Evolutionary conservation across 1,140 invertebrate species (phyloP), one percentile per base, ranked within the genome.

Genomic region (Limonius californicus): DNA sequence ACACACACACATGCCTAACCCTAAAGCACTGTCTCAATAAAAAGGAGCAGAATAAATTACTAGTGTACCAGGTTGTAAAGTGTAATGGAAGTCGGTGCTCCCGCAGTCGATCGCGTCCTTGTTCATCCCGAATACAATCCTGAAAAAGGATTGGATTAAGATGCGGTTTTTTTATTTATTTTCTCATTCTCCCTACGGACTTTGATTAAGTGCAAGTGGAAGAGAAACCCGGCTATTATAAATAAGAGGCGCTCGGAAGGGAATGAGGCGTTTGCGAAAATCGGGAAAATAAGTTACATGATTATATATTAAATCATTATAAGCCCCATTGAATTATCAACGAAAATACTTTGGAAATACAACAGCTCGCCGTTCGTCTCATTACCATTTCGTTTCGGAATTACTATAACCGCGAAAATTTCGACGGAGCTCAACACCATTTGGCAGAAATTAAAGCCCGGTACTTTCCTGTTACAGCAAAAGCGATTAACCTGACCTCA

Each of bases 131-230:
- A n/a, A 58, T 43, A 16, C 42, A 42, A 58, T 47, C 35, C 30
- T 21, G 56, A 23, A 58, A 58, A 58, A 58, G 35, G 42, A 58
- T 58, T 58, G 56, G 56, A 58, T 58, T 58, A 58, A 58, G 56
- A 58, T 43, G 56, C 56, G 56, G 56, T 55, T 55, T 58, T 57
- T 58, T 57, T 58, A 43, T 58, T 43, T 58, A 58, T 47, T 58
- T 58, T 18, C 45, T 14, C 9, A 14, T 50, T 14, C n/a, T 50
- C 45, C 14, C 45, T 2, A 14, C 8, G 14, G 45, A 50, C 45
- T 50, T 50, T 50, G n/a, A 50, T 50, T 45, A 45, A 45, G n/a
- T 45, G 42, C 12, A 18, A 18, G 42, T 45, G 42, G 42, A 15
- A n/a, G 6, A 18, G 16, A 45, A 45, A 45, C 4, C 23, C 23